Evolutionary conservation across 2,113 vertebrate genomes (phyloP).

Genomic region (Centropus unirufus): DNA sequence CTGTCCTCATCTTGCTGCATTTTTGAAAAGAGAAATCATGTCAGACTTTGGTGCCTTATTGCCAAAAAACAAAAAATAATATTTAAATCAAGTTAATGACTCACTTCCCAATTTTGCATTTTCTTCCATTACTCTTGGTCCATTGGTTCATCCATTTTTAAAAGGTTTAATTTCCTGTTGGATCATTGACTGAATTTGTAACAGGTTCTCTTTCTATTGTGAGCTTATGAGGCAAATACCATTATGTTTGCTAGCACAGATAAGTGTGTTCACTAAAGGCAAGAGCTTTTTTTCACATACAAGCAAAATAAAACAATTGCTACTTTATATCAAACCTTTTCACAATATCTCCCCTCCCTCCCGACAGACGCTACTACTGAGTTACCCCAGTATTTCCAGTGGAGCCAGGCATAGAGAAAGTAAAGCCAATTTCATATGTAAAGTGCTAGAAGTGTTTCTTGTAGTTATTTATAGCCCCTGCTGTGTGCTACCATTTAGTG

Average conservation of each 20-base stretch:
- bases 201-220: slow-evolving; percentile 45
- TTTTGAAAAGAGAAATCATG: slow-evolving; percentile 9
- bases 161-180: slow-evolving; percentile 70
- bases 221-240: slow-evolving; percentile 44
- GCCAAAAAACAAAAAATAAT: slow-evolving; percentile 30
- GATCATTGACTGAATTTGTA: slow-evolving; percentile 70
- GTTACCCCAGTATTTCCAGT: not conserved
- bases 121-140: slow-evolving; percentile 62
- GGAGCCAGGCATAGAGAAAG: not conserved
- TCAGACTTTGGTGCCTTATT: not conserved
- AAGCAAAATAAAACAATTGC: slow-evolving; percentile 1
- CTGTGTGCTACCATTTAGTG: not conserved
- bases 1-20: not conserved
- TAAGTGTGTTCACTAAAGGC: not conserved
- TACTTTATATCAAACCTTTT: not conserved
- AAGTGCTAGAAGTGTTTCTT: not conserved
- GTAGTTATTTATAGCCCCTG: not conserved
- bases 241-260: slow-evolving; percentile 31
- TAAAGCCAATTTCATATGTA: not conserved
- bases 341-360: not conserved
- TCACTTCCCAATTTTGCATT: slow-evolving; percentile 51
- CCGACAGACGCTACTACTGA: not conserved
- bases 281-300: not conserved
- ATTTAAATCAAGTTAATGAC: slow-evolving; percentile 66
- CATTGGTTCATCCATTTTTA: slow-evolving; percentile 69